These are phyloP conservation scores for Lithophane socia DNA, from an alignment of 2,888 invertebrate species.

Conservation along the genomic window DNA sequence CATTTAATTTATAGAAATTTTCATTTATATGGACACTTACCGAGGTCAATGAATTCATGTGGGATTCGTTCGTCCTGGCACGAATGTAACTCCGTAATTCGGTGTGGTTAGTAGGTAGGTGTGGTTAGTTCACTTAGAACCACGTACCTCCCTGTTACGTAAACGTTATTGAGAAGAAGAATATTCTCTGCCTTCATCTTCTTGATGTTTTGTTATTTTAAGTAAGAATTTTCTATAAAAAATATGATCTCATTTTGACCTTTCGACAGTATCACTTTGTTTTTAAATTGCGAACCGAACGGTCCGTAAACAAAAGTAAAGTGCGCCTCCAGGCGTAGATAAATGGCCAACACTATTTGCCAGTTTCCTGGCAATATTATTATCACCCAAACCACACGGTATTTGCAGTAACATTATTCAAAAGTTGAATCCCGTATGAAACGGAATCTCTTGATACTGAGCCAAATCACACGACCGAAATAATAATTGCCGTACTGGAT, in stretches of 20 bases:
- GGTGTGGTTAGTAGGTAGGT: background rate
- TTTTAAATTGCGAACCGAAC: conserved; percentile 23
- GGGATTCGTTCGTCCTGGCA: no score
- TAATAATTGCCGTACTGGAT: conserved; percentile 30
- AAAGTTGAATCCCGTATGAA: conserved; percentile 44
- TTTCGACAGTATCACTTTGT: conserved; percentile 16
- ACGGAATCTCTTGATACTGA: conserved; percentile 47
- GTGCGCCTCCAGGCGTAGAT: conserved; percentile 14
- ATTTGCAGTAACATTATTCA: conserved; percentile 51
- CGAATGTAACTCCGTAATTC: background rate
- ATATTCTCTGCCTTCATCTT: background rate
- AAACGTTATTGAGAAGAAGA: background rate
- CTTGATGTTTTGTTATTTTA: background rate
- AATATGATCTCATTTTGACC: conserved; percentile 14
- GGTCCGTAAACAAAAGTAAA: conserved; percentile 29
- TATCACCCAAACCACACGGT: conserved; percentile 26
- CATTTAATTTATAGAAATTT: background rate
- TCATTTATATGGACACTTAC: background rate
- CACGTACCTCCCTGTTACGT: no score
- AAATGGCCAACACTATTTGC: conserved; percentile 21
- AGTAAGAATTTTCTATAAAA: background rate
- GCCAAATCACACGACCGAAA: conserved; percentile 42
- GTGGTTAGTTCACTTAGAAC: no score
- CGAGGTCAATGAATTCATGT: background rate
- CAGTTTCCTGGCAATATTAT: conserved; percentile 40